phyloP scores from a whole-genome alignment of 2,113 vertebrate genomes.

The Pycnonotus jocosus region DNA sequence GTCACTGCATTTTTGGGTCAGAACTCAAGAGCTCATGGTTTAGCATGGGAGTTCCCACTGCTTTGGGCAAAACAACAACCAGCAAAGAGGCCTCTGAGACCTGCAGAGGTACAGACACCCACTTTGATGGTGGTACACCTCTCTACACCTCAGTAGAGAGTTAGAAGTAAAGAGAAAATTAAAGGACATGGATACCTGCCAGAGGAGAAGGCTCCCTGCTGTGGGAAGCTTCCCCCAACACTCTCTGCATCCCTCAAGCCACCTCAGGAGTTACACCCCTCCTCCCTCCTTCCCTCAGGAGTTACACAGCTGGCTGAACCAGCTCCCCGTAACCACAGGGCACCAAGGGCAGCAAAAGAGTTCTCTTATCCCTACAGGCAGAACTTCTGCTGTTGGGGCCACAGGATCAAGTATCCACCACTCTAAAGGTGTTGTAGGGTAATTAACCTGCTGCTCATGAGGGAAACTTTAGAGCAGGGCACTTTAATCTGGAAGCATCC shows the following conservation, averaged over 20 bases:
- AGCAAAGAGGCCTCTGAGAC: background rate
- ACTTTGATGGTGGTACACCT: background rate
- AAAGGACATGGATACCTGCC: background rate
- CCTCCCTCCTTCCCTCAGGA: background rate
- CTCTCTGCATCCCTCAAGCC: background rate
- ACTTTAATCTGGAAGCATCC: background rate
- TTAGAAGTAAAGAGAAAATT: background rate
- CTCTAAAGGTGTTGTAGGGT: background rate
- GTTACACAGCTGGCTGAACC: background rate
- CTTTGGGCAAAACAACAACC: background rate
- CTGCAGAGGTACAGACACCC: background rate
- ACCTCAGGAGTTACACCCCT: background rate
- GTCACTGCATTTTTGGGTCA: background rate
- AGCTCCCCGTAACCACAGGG: background rate
- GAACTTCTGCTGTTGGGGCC: background rate
- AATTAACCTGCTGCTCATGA: background rate
- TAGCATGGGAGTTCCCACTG: accelerated
- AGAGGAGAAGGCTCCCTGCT: background rate
- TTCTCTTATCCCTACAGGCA: background rate
- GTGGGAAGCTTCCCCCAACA: background rate
- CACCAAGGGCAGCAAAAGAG: background rate
- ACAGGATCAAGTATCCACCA: background rate
- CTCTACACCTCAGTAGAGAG: background rate
- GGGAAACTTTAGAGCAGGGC: background rate
- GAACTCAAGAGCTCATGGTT: background rate